Percentiles rank a stretch among this genome's conserved stretches.
phyloP scores from a whole-genome alignment of 2,888 invertebrate species.

The Acanthosepion lycidas region DNA sequence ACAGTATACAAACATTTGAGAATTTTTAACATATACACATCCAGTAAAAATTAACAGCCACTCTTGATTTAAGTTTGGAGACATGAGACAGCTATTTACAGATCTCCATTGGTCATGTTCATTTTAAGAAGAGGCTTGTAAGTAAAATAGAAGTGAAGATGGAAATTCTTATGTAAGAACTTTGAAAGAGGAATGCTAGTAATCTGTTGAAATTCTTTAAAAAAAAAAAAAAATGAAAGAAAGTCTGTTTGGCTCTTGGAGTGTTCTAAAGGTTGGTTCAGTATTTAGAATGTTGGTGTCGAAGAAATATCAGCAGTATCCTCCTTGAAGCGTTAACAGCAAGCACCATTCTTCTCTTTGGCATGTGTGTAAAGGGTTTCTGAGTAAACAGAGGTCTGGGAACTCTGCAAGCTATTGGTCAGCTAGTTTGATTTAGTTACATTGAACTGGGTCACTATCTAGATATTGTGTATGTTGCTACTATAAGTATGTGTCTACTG shows the following conservation, averaged over 20 bases:
- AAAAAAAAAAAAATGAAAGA: neutral
- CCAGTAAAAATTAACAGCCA: neutral
- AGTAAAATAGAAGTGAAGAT: neutral
- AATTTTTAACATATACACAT: too few relatives aligned
- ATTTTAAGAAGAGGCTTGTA: neutral
- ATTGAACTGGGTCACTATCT: neutral
- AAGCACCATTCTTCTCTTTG: neutral
- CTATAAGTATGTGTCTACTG: neutral
- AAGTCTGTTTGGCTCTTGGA: neutral
- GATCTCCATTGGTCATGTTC: neutral
- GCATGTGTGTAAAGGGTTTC: neutral
- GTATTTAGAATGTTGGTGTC: neutral
- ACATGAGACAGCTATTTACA: neutral
- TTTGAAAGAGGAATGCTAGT: neutral
- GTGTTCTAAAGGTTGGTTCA: neutral
- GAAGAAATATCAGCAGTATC: neutral
- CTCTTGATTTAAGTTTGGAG: neutral
- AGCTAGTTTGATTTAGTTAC: neutral
- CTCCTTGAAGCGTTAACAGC: neutral
- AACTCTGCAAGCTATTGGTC: neutral
- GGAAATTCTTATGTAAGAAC: neutral
- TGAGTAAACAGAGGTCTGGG: neutral
- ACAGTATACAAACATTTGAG: too few relatives aligned
- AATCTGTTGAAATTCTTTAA: neutral
- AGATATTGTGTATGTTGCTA: neutral